Evolutionary conservation across 2,888 invertebrate species (phyloP).

Genomic region (Chymomyza fuscimana): DNA sequence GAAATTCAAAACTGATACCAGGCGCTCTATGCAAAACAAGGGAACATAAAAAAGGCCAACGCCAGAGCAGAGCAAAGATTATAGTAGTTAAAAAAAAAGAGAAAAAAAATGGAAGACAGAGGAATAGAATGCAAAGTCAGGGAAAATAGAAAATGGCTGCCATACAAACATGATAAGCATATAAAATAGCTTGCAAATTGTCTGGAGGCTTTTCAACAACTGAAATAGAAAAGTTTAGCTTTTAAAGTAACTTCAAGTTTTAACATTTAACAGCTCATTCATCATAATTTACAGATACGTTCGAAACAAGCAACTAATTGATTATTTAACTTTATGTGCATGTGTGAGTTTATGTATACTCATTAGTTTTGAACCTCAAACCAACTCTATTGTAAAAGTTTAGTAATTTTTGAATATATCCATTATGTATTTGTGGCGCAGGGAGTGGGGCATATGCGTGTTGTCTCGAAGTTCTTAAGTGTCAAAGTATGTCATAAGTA

Average conservation of each 20-base stretch:
- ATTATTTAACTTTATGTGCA: constrained; percentile 30
- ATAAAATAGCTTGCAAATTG: constrained; percentile 4
- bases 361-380: background rate
- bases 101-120: constrained; percentile 3
- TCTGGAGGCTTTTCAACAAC: background rate
- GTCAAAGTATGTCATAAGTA: background rate
- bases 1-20: constrained; percentile 55
- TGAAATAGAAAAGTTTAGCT: constrained; percentile 8
- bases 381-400: background rate
- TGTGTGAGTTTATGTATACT: background rate
- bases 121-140: background rate
- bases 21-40: constrained; percentile 55
- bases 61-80: constrained; percentile 3
- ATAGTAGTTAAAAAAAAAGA: constrained; percentile 29
- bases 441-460: background rate
- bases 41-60: background rate
- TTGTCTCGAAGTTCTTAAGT: background rate
- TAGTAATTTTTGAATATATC: background rate
- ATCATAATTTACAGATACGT: constrained; percentile 42
- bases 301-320: constrained; percentile 22
- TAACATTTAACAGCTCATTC: constrained; percentile 23
- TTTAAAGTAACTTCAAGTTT: constrained; percentile 24
- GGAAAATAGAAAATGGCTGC: constrained; percentile 9
- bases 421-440: background rate
- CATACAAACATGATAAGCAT: constrained; percentile 21